Evolutionary conservation across 2,113 vertebrate species (phyloP).

Genomic region (Podilymbus podiceps): DNA sequence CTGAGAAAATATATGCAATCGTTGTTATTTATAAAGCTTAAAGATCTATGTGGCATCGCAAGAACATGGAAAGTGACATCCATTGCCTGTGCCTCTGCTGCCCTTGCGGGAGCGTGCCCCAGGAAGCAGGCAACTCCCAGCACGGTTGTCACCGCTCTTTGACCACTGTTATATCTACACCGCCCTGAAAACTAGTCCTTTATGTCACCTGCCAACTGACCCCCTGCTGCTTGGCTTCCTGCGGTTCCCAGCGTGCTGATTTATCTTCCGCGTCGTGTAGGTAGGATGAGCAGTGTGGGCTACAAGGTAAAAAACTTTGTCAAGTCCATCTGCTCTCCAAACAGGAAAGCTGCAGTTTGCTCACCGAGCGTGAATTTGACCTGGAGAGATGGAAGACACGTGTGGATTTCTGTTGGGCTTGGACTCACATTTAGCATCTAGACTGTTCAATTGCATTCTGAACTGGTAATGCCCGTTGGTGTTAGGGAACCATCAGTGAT

Average conservation of each 20-base stretch:
- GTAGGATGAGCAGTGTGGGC: not conserved
- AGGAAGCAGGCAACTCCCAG: not conserved
- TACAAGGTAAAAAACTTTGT: not conserved
- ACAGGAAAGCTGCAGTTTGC: not conserved
- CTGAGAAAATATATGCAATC: not conserved
- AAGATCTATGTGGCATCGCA: not conserved
- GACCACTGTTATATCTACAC: not conserved
- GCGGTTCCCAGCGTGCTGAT: rapidly evolving
- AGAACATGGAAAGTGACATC: not conserved
- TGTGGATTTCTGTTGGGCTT: not conserved
- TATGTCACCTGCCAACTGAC: not conserved
- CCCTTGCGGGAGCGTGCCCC: not conserved
- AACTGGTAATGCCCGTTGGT: not conserved
- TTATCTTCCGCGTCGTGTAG: not conserved
- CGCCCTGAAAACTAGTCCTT: not conserved
- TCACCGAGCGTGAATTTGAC: not conserved
- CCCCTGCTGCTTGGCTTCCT: not conserved
- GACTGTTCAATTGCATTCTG: not conserved
- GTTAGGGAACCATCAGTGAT: not conserved
- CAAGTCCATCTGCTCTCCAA: not conserved
- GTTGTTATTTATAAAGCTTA: not conserved
- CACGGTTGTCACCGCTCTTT: not conserved
- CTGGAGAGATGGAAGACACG: not conserved
- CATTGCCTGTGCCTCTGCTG: not conserved
- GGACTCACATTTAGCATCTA: not conserved